phyloP scores from a whole-genome alignment of 1,140 invertebrate species.

The Apis florea region DNA sequence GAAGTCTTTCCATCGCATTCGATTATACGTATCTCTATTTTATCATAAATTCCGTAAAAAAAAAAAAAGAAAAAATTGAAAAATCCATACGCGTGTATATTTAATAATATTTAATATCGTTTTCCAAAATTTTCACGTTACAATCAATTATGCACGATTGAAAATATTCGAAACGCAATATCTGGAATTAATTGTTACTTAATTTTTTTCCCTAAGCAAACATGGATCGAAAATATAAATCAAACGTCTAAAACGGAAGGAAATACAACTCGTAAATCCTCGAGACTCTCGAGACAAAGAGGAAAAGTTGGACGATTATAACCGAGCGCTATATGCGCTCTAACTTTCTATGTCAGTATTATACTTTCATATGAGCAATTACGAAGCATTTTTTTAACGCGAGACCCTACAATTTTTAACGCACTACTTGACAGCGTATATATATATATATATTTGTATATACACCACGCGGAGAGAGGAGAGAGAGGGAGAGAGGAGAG shows the following conservation, averaged over 20 bases:
- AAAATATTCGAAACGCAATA: background rate
- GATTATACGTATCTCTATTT: background rate
- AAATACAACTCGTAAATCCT: background rate
- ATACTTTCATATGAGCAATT: conserved; percentile 39
- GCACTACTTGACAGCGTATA: conserved; percentile 4
- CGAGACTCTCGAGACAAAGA: background rate
- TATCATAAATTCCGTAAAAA: background rate
- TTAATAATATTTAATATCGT: background rate
- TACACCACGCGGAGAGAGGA: background rate
- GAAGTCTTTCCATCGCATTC: no score
- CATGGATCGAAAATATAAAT: background rate
- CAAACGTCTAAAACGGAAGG: background rate
- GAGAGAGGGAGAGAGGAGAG: no score
- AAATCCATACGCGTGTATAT: background rate
- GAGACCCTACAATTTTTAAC: conserved; percentile 26
- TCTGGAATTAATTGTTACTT: background rate
- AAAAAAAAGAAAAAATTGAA: background rate
- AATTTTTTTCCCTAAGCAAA: background rate
- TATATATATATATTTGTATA: background rate
- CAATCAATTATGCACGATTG: background rate
- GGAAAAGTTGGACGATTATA: conserved; percentile 27
- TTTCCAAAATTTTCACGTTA: background rate
- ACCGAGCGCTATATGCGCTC: background rate
- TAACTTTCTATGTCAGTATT: conserved; percentile 44
- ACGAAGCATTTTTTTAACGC: background rate